Evolutionary conservation across 2,888 invertebrate species (phyloP).

Genomic region (Trissolcus japonicus): DNA sequence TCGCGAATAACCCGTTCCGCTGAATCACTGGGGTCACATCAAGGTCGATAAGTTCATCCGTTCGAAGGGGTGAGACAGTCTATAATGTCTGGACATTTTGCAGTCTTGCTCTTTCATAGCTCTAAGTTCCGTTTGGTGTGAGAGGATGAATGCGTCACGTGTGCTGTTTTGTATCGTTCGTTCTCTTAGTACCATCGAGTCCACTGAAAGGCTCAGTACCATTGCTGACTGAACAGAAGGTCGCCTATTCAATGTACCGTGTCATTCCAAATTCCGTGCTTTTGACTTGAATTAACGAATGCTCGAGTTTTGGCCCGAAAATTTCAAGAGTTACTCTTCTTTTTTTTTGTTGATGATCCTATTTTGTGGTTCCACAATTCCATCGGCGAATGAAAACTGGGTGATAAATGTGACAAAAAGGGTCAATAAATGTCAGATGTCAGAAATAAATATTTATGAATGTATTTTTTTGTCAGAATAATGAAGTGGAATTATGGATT

Average conservation of each 20-base stretch:
- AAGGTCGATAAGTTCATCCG: conserved; percentile 46
- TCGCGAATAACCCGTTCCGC: conserved; percentile 10
- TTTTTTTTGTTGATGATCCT: neutral
- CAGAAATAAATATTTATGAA: neutral
- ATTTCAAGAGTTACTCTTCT: neutral
- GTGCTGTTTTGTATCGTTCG: conserved; percentile 37
- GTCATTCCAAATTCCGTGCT: conserved; percentile 30
- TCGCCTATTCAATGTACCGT: conserved; percentile 29
- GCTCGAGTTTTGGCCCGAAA: neutral
- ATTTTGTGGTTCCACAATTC: neutral
- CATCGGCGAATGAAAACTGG: neutral
- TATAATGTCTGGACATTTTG: conserved; percentile 31
- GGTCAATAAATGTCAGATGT: conserved; percentile 5
- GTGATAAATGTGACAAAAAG: neutral
- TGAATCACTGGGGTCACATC: conserved; percentile 37
- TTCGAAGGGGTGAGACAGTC: conserved; percentile 45
- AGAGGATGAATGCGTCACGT: conserved; percentile 40
- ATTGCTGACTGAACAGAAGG: conserved; percentile 44
- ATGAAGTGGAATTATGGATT: neutral
- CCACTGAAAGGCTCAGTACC: conserved; percentile 28
- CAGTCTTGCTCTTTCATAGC: conserved; percentile 31
- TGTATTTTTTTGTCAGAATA: neutral
- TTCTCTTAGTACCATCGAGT: conserved; percentile 36
- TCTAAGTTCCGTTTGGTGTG: conserved; percentile 28
- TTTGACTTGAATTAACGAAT: conserved; percentile 28